phyloP scores from a whole-genome alignment of 2,797 vertebrate species.

The Aplochiton taeniatus region DNA sequence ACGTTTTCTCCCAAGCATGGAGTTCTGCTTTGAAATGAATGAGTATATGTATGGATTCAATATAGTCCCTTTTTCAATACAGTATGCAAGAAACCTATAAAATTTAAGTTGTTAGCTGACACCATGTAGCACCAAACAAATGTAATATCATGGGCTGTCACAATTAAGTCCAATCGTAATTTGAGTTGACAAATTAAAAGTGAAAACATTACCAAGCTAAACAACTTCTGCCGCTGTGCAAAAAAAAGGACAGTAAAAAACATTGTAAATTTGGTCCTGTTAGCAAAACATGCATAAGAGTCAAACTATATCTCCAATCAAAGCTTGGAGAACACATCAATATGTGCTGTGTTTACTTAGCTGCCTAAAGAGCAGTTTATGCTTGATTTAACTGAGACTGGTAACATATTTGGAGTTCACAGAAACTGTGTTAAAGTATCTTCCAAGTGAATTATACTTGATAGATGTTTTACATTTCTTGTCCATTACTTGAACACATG shows the following conservation, averaged over 20 bases:
- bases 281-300: no score
- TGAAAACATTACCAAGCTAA: conserved; percentile 9
- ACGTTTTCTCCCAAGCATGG: background rate
- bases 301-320: no score
- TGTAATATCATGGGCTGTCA: conserved; percentile 41
- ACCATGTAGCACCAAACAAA: conserved; percentile 60
- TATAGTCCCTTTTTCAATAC: conserved; percentile 44
- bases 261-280: conserved; percentile 19
- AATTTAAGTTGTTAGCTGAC: conserved; percentile 58
- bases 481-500: conserved; percentile 10
- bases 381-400: conserved; percentile 13
- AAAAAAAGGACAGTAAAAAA: conserved; percentile 18
- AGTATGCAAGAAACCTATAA: conserved; percentile 31
- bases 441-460: background rate
- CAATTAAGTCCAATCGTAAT: conserved; percentile 30
- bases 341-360: background rate
- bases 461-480: conserved; percentile 16
- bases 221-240: conserved; percentile 43
- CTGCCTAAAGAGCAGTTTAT: conserved; percentile 25
- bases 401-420: conserved; percentile 22
- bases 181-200: conserved; percentile 16
- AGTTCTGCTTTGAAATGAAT: background rate
- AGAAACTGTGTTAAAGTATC: conserved; percentile 30
- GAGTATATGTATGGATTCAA: background rate
- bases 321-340: background rate